Evolutionary conservation across 2,113 vertebrate genomes (phyloP).

Genomic region (Myotis brandtii): DNA sequence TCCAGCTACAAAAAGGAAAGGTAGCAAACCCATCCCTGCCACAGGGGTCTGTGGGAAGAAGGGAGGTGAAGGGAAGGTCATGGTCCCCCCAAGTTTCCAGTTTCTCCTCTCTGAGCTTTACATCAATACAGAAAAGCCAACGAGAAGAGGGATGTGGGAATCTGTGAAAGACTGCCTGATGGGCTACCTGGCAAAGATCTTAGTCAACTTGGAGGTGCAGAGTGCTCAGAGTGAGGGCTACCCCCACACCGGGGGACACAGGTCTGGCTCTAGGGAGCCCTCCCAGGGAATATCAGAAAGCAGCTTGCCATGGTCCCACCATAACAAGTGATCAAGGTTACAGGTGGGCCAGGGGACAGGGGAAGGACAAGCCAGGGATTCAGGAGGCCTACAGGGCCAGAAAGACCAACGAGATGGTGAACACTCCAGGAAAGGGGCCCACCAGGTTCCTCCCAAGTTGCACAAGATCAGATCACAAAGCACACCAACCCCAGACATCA

Average conservation of each 20-base stretch:
- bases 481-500: neutral
- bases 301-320: neutral
- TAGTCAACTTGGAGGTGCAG: neutral
- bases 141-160: neutral
- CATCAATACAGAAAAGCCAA: neutral
- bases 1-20: neutral
- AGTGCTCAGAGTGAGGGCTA: neutral
- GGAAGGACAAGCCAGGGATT: neutral
- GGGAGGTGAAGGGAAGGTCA: fast-evolving
- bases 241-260: neutral
- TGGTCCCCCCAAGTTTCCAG: neutral
- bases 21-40: neutral
- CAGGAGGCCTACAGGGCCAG: neutral
- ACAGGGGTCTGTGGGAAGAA: neutral
- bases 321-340: neutral
- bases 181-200: neutral
- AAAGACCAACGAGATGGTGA: neutral
- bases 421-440: neutral
- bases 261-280: neutral
- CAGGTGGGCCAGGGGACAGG: neutral
- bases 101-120: neutral
- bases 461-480: neutral
- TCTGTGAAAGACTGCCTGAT: neutral
- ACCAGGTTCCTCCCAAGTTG: neutral
- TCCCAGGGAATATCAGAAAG: neutral